These are phyloP conservation scores for Zaprionus bogoriensis DNA, from an alignment of 2,888 invertebrate genomes.

Conservation along the genomic window DNA sequence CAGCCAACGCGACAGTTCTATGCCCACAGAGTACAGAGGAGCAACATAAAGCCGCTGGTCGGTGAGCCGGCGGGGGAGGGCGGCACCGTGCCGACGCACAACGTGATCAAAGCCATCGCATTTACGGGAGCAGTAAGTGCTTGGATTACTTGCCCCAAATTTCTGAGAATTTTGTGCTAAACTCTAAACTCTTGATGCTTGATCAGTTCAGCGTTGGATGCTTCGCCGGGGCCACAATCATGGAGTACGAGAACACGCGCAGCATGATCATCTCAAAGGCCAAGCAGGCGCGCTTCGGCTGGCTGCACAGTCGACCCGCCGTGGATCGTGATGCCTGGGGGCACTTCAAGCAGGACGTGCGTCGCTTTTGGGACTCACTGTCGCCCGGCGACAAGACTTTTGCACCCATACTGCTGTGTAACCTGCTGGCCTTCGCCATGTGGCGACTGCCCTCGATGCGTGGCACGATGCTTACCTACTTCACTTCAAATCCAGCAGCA, in stretches of 20 bases:
- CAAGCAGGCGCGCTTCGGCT: conserved; percentile 83
- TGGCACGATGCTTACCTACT: conserved; percentile 91
- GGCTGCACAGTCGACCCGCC: conserved; percentile 49
- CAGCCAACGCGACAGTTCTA: conserved; percentile 47
- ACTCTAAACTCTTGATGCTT: too few species aligned
- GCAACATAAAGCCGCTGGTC: conserved; percentile 43
- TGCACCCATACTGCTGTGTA: conserved; percentile 90
- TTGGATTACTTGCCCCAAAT: too few species aligned
- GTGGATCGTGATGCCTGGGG: conserved; percentile 58
- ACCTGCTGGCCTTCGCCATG: conserved; percentile 90
- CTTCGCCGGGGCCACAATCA: conserved; percentile 90
- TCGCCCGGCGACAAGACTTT: conserved; percentile 90
- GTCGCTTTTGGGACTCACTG: conserved; percentile 87
- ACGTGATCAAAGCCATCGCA: conserved; percentile 75
- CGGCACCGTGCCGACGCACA: conserved; percentile 65
- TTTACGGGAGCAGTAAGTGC: conserved; percentile 80
- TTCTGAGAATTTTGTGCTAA: too few species aligned
- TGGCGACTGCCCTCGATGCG: conserved; percentile 91
- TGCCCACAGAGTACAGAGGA: conserved; percentile 38
- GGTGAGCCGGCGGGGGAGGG: conserved; percentile 45
- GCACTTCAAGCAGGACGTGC: conserved; percentile 68
- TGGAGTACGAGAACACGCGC: conserved; percentile 91
- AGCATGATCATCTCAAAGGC: conserved; percentile 75
- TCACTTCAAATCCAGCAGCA: conserved; percentile 91
- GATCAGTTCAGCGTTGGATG: conserved; percentile 86